A percentile compares a stretch with the other conserved stretches of the same genome.
These are phyloP conservation scores for Rhadina sibilatrix DNA, from an alignment of 2,113 vertebrate genomes.

Conservation along the genomic window DNA sequence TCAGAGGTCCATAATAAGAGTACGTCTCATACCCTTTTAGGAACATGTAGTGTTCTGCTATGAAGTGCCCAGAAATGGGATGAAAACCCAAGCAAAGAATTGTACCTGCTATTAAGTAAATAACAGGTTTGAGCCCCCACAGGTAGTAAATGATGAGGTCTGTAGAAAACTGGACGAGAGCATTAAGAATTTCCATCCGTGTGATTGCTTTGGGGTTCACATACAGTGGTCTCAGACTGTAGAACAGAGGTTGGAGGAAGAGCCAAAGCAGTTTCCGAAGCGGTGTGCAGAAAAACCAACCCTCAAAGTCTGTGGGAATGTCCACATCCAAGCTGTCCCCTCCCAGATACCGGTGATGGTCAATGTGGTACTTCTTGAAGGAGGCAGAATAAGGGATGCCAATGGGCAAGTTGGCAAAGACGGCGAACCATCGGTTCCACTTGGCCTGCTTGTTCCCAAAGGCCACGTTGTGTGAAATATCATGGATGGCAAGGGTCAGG, in stretches of 20 bases:
- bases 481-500: conserved; percentile 92
- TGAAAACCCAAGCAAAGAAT: conserved; percentile 92
- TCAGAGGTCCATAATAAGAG: conserved; percentile 94
- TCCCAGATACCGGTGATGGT: conserved; percentile 96
- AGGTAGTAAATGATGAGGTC: conserved; percentile 80
- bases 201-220: conserved; percentile 91
- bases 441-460: conserved; percentile 85
- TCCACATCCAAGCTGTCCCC: conserved; percentile 90
- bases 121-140: conserved; percentile 88
- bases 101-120: conserved; percentile 89
- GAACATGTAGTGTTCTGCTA: conserved; percentile 98
- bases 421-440: conserved; percentile 92
- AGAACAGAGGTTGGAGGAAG: conserved; percentile 88
- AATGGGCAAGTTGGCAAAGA: conserved; percentile 94
- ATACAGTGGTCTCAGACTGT: conserved; percentile 84
- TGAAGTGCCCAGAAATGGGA: conserved; percentile 96
- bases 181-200: conserved; percentile 85
- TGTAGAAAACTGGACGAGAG: conserved; percentile 77
- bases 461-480: conserved; percentile 95
- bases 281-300: conserved; percentile 94
- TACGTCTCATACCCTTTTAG: conserved; percentile 94
- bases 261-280: conserved; percentile 91
- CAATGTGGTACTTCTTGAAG: conserved; percentile 98
- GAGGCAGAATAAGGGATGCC: conserved; percentile 91
- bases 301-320: conserved; percentile 89